Base-by-base conservation (phyloP, 2,113 vertebrate species). In the Xenopus tropicalis region DNA sequence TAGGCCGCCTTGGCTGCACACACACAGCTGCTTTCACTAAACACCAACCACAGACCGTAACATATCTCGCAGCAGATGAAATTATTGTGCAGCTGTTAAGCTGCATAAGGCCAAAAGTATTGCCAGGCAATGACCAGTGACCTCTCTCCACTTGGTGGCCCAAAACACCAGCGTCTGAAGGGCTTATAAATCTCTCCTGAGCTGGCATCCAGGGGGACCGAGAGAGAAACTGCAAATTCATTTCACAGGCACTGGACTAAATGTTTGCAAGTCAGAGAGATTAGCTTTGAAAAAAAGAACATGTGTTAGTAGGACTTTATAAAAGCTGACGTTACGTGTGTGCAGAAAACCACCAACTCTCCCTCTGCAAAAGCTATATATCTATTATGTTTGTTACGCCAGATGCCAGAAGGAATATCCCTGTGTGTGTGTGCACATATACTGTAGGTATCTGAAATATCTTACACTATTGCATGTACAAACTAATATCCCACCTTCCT, bases 21-120 rank as follows among this genome's bases (percentile, higher is more conserved):
- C 51, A 43, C 66, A 74, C 72, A 75, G 72, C 72, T 75, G 72
- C 72, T 75, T 75, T 69, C 72, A 75, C 72, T 75, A 75, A 75
- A 69, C 72, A 75, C 72, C 72, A 75, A 62, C 72, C 72, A 75
- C 72, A 75, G 72, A 75, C 72, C 72, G 66, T 75, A 75, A 75
- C 72, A 69, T 75, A 75, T 75, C 72, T 23, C 22, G 25, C 65
- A 75, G 59, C 72, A 75, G 65, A 75, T 75, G 66, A 75, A 75
- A 75, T 75, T 75, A 75, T 75, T 69, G 57, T 43, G 58, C 72
- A 75, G 72, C 72, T 75, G 72, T 43, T 75, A 75, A 37, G 22
- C 58, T 69, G 72, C 57, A 69, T 61, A 69, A 75, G 72, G 72
- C 72, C 72, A 69, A 75, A 75, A 75, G 66, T 66, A 69, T 75